phyloP scores from a whole-genome alignment of 2,888 invertebrate species.

The Amiota mariae region DNA sequence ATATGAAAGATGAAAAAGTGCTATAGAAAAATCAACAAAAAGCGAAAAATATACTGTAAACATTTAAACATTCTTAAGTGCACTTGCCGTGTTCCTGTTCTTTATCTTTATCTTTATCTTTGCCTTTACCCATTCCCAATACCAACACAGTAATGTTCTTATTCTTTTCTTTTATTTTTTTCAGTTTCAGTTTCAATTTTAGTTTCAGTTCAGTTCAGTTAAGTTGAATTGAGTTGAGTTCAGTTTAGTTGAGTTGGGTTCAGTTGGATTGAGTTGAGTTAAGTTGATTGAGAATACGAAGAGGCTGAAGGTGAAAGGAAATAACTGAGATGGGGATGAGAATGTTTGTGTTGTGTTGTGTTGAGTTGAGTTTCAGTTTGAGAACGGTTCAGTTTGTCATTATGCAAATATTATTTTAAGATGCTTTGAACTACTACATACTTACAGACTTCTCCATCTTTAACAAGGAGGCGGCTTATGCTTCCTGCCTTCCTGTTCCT shows the following conservation, averaged over 20 bases:
- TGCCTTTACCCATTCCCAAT: not conserved
- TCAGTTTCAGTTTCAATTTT: not conserved
- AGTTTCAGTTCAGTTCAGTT: not conserved
- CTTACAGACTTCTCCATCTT: too few species aligned
- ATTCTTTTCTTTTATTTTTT: not conserved
- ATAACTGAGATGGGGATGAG: too few species aligned
- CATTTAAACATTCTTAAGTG: not conserved
- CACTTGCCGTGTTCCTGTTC: not conserved
- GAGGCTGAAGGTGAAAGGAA: not conserved
- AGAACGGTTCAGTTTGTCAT: slow-evolving; percentile 23
- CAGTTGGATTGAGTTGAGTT: not conserved
- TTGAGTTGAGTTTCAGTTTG: too few species aligned
- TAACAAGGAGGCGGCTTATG: too few species aligned
- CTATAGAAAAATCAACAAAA: too few species aligned
- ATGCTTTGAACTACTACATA: slow-evolving; percentile 7
- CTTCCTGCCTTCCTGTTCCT: too few species aligned
- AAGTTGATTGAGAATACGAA: not conserved
- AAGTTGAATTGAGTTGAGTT: not conserved
- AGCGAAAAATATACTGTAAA: too few species aligned
- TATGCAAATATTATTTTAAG: slow-evolving; percentile 56
- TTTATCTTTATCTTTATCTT: not conserved
- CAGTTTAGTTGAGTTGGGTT: not conserved
- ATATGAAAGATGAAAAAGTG: too few species aligned
- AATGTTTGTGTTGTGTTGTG: too few species aligned
- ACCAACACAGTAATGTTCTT: not conserved